phyloP scores from a whole-genome alignment of 2,797 vertebrate genomes.

The Microctenopoma steveboyesi region DNA sequence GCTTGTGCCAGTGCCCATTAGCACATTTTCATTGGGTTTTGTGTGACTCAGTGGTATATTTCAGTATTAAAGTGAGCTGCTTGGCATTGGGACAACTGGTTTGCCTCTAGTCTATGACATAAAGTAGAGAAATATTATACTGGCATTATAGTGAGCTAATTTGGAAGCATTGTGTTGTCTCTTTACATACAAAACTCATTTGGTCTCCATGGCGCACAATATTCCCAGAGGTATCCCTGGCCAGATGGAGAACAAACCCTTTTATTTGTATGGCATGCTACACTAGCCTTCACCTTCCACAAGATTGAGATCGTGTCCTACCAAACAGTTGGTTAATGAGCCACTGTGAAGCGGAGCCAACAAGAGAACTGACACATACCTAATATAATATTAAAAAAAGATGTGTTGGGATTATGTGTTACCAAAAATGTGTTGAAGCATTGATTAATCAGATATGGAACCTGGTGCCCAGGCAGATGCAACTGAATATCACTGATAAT shows the following conservation, averaged over 20 bases:
- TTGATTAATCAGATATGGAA: conserved; percentile 44
- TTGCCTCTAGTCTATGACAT: conserved; percentile 26
- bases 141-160: conserved; percentile 46
- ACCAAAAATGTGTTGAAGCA: conserved; percentile 45
- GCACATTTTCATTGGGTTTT: conserved; percentile 25
- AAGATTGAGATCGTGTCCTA: conserved; percentile 75
- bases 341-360: conserved; percentile 71
- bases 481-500: conserved; percentile 6
- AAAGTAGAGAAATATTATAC: conserved; percentile 39
- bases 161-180: conserved; percentile 49
- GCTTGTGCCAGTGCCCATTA: conserved; percentile 18
- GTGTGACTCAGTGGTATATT: conserved; percentile 17
- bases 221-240: conserved; percentile 69
- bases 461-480: conserved; percentile 40
- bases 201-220: conserved; percentile 63
- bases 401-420: conserved; percentile 39
- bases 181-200: conserved; percentile 67
- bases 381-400: conserved; percentile 61
- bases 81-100: conserved; percentile 21
- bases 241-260: conserved; percentile 77
- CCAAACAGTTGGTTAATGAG: conserved; percentile 80
- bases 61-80: conserved; percentile 21
- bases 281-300: conserved; percentile 76
- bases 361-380: conserved; percentile 66
- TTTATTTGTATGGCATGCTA: conserved; percentile 75